Conservation (phyloP, 2,888 invertebrate species). For the Tetragonula carbonaria region DNA sequence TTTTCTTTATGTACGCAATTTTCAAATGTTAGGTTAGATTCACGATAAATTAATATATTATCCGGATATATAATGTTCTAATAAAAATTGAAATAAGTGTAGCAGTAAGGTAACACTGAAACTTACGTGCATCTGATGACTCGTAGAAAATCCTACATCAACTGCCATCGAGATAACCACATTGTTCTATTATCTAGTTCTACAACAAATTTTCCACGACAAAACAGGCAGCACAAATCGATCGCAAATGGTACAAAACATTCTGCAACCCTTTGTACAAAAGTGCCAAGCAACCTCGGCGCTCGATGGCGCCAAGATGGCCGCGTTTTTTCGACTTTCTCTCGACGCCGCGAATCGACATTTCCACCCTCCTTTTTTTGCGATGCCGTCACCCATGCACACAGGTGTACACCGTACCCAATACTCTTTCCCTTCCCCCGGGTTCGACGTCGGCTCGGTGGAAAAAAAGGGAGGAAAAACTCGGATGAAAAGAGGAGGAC, state of each 20-base stretch:
- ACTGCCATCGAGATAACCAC: neutral
- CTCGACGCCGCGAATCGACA: constrained; percentile 59
- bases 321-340: constrained; percentile 61
- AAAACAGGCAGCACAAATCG: neutral
- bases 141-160: too few species aligned
- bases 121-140: too few species aligned
- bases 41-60: too few species aligned
- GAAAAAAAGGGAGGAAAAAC: constrained; percentile 25
- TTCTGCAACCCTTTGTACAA: neutral
- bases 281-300: neutral
- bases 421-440: constrained; percentile 71
- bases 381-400: constrained; percentile 65
- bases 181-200: neutral
- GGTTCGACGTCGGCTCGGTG: constrained; percentile 40
- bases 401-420: constrained; percentile 68
- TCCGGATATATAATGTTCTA: too few species aligned
- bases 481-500: constrained; percentile 1
- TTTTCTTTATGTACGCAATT: too few species aligned
- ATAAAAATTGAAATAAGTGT: too few species aligned
- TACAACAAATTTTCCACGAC: neutral
- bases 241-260: neutral
- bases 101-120: too few species aligned
- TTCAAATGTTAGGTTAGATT: too few species aligned
- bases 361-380: constrained; percentile 57
- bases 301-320: constrained; percentile 60